Base-by-base conservation (phyloP, 1,140 invertebrate species). In the Drosophila nigrodunni region DNA sequence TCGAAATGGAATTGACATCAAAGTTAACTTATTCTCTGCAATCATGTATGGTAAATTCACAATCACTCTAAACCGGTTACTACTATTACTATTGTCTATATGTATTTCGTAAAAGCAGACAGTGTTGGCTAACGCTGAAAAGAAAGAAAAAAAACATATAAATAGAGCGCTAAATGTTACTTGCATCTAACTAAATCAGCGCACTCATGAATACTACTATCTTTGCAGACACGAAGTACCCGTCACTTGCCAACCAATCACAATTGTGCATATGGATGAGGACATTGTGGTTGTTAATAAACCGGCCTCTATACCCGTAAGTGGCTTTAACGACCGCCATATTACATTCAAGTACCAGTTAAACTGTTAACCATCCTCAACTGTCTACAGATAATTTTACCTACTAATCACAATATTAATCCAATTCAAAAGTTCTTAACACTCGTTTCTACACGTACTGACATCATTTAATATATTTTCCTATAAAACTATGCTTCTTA, bases 241-340 rank as follows among this genome's bases (percentile, higher is more conserved):
- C 92, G 98, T 99, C 93, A 97, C 97, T 93, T 97, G 96, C 93
- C 96, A 97, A 94, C 96, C 96, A 92, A 97, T 99, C 94, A 96
- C 97, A 93, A 96, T 99, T 93, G 96, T 99, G 93, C 96, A 97
- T 94, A 97, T 99, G 95, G 97, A 98, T 95, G 97, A 99, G 93
- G 97, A 99, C 94, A 95, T 99, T 94, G 95, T 99, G 93, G 99
- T 99, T 93, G 97, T 99, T 93, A 98, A 99, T 95, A 99, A 99
- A 96, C 99, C 99, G 90, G 97, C 98, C 92, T 99, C 98, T 93
- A 98, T 99, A 94, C 99, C 99, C 93, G 98, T 96, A 96, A 96
- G 96, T 96, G 95, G 95, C 95, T 95, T 94, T 93, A 94, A 94
- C 94, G 94, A 96, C 95, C 94, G 95, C 95, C 95, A 96, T 94